Base-by-base conservation (phyloP, 2,113 vertebrate genomes). In the Noturus placidus region DNA sequence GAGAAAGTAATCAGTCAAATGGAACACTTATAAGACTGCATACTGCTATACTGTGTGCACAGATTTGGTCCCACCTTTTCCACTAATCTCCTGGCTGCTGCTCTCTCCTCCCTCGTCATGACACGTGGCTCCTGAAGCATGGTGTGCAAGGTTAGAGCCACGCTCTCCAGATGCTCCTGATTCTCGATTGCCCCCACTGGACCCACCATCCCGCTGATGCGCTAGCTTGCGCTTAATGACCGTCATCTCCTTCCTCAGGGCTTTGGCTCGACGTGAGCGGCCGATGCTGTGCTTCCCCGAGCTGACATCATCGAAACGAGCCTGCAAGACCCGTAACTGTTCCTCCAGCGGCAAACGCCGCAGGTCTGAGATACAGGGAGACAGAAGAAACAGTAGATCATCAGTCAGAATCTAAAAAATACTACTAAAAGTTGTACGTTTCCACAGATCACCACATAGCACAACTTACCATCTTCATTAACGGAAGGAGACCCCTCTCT, bases 191-290 rank as follows among this genome's bases (percentile, higher is more conserved):
- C 95, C 93, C 83, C 95, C 92, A 0, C 95, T 94, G 1, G 95
- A 94, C 56, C 96, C 93, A 19, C 95, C 94, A 61, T 99, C 98
- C 77, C 97, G 95, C 0, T 98, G 97, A 91, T 98, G 96, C 0
- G 97, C 96, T 0, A 99, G 96, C 87, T 99, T 99, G 89, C 98
- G 95, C 90, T 98, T 97, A 83, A 99, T 94, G 0, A 97, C 95
- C 0, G 97, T 98, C 95, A 99, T 97, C 93, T 99, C 98, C 88
- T 99, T 99, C 87, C 97, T 96, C 92, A 99, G 97, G 92, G 98
- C 97, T 93, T 99, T 99, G 92, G 97, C 97, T 14, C 97, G 94
- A 4, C 97, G 96, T 0, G 97, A 98, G 82, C 97, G 97, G 25
- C 97, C 97, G 13, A 97, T 97, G 88, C 96, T 99, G 94, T 98